A percentile compares a stretch with the other conserved stretches of the same genome.
These are phyloP conservation scores for Stegophylla sp. DNA, from an alignment of 2,888 invertebrate genomes.

Conservation along the genomic window DNA sequence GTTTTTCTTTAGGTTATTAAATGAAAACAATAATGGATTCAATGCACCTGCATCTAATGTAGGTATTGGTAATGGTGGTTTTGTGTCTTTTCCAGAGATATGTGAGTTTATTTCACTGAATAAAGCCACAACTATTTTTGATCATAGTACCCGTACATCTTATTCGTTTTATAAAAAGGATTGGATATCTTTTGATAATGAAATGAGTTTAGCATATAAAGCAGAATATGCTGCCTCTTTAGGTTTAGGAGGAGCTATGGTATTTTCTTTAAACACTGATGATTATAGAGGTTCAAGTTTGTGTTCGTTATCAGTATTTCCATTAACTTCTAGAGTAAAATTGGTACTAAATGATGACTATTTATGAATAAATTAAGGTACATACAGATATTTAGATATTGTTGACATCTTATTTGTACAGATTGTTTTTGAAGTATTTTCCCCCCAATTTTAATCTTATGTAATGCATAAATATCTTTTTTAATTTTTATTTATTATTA, in stretches of 20 bases:
- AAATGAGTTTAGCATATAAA: conserved; percentile 75
- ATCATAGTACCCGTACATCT: conserved; percentile 76
- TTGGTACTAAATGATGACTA: conserved; percentile 58
- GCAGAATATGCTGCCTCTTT: conserved; percentile 71
- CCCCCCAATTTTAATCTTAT: no score
- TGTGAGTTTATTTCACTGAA: conserved; percentile 72
- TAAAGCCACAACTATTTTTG: conserved; percentile 71
- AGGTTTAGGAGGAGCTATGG: conserved; percentile 81
- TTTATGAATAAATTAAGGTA: conserved; percentile 33
- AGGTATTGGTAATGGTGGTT: conserved; percentile 76
- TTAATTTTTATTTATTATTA: no score
- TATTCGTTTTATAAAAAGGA: conserved; percentile 75
- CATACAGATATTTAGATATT: no score
- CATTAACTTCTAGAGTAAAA: conserved; percentile 60
- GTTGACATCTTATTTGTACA: no score
- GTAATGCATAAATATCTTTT: no score
- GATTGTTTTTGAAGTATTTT: no score
- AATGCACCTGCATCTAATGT: conserved; percentile 76
- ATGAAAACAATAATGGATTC: conserved; percentile 71
- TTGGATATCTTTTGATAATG: conserved; percentile 85
- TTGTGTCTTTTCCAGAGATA: conserved; percentile 74
- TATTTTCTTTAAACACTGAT: conserved; percentile 82
- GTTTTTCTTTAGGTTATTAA: conserved; percentile 69
- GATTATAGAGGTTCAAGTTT: conserved; percentile 67
- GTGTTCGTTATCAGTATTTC: conserved; percentile 49